Conservation (phyloP, 2,113 vertebrate species). For the Haemorhous mexicanus region DNA sequence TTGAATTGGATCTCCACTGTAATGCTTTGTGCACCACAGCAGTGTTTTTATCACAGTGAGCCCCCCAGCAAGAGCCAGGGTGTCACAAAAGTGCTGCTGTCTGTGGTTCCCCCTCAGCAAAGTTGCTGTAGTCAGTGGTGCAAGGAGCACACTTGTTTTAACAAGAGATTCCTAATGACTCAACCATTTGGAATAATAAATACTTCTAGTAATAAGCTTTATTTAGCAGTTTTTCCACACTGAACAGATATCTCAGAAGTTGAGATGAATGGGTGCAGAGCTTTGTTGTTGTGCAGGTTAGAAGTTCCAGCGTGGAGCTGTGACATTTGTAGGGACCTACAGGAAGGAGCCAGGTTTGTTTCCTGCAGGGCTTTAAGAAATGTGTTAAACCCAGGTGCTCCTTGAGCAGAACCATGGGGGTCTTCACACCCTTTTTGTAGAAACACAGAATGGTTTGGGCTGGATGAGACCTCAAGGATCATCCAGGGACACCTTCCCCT, state of each 20-base stretch:
- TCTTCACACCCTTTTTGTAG: accelerated
- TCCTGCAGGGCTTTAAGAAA: background rate
- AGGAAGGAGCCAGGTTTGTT: background rate
- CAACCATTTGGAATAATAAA: conserved; percentile 32
- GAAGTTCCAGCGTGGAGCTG: background rate
- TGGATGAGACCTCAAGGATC: background rate
- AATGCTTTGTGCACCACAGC: background rate
- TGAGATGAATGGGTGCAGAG: background rate
- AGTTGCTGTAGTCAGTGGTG: background rate
- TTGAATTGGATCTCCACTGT: background rate
- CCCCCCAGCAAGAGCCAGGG: background rate
- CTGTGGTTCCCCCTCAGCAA: background rate
- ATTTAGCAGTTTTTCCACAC: background rate
- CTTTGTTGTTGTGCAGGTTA: background rate
- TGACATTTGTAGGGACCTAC: accelerated
- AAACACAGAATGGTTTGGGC: background rate
- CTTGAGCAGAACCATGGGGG: background rate
- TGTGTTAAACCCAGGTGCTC: background rate
- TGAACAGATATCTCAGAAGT: background rate
- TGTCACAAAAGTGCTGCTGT: background rate
- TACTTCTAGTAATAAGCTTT: background rate
- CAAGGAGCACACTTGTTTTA: background rate
- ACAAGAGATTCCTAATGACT: conserved; percentile 19
- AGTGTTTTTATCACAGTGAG: background rate
- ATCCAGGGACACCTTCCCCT: background rate